Conservation (phyloP, 2,113 vertebrate species). For the Ifrita kowaldi region DNA sequence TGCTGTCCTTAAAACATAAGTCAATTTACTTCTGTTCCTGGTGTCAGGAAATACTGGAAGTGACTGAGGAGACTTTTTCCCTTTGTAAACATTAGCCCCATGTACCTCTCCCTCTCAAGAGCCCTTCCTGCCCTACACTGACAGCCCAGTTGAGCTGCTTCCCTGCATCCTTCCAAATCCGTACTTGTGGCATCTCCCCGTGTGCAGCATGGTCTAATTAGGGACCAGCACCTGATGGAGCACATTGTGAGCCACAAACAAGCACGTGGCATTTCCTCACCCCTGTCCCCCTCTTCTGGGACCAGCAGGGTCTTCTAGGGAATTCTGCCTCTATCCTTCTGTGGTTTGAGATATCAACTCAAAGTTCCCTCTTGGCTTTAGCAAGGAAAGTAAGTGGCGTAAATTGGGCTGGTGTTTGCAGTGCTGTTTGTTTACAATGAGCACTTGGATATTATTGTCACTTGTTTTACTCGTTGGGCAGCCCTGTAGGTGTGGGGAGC, state of each 20-base stretch:
- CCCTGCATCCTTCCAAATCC: background rate
- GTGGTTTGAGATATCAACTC: background rate
- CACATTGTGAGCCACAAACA: background rate
- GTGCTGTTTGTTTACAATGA: slow-evolving; percentile 16
- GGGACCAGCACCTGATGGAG: background rate
- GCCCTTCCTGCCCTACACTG: background rate
- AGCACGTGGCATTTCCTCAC: background rate
- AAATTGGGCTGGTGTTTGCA: background rate
- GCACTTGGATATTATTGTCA: background rate
- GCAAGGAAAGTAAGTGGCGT: background rate
- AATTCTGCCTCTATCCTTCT: background rate
- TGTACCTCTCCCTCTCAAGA: background rate
- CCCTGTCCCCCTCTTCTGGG: background rate
- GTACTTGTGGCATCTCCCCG: background rate
- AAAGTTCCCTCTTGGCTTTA: background rate
- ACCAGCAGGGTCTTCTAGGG: background rate
- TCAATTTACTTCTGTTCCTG: background rate
- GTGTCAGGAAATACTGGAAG: background rate
- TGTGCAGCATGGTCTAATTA: background rate
- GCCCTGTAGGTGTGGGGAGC: slow-evolving; percentile 27
- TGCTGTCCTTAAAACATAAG: background rate
- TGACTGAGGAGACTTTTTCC: background rate
- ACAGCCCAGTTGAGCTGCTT: background rate
- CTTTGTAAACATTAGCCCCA: background rate
- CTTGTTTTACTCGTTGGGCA: slow-evolving; percentile 17